Evolutionary conservation across 2,797 vertebrate genomes (phyloP), one percentile per base, ranked within the genome.

Genomic region (Lophius americanus): DNA sequence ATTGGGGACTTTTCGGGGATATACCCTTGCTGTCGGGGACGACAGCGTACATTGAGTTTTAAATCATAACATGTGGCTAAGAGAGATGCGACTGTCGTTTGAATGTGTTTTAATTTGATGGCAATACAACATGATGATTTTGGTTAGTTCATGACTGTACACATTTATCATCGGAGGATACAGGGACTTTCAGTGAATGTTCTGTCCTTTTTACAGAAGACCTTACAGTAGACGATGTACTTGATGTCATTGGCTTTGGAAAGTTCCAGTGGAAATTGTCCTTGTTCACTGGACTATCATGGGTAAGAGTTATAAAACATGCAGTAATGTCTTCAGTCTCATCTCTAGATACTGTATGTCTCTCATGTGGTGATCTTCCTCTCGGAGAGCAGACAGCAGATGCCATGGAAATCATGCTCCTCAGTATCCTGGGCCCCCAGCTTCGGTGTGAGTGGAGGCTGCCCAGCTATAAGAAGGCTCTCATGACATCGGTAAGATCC

Each of bases 401-500:
- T 38, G 94, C 96, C 82, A 98, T 97, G 96, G 96, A 96, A 87
- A 96, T 97, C 95, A 97, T 96, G 96, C 94, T 97, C 66, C 93
- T 98, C 64, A 96, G 95, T 72, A 93, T 98, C 84, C 81, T 98
- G 47, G 93, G 94, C 0, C 96, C 96, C 0, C 94, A 97, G 89
- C 92, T 98, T 73, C 95, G 95, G 73, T 98, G 96, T 57, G 95
- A 98, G 81, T 98, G 96, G 96, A 90, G 83, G 60, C 91, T 98
- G 33, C 92, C 93, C 62, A 90, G 94, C 91, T 96, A 94, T 85
- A 87, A 96, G 79, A 94, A 96, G 78, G 96, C 96, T 0, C 72
- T 96, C 79, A 93, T 98, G 65, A 96, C 95, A 77, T 96, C 95
- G 91, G 96, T 98, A 94, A 86, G 4, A 4, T 12, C 43, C 35